Evolutionary conservation across 2,888 invertebrate genomes (phyloP).

Genomic region (Rhagonycha fulva): DNA sequence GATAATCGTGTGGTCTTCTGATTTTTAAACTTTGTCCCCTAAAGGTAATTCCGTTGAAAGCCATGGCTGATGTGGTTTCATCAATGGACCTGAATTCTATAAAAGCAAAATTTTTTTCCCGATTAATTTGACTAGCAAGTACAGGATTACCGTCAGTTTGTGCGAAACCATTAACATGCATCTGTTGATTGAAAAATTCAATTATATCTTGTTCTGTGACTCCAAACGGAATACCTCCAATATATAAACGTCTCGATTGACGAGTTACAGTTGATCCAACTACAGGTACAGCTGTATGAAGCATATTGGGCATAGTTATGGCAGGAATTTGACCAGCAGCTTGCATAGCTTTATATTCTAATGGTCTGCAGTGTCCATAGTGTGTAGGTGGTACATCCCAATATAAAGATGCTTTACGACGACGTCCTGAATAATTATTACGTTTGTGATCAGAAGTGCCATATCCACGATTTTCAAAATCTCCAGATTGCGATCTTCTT

Average conservation of each 20-base stretch:
- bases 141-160: slow-evolving; percentile 98
- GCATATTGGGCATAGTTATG: slow-evolving; percentile 87
- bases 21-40: slow-evolving; percentile 97
- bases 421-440: slow-evolving; percentile 64
- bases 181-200: slow-evolving; percentile 98
- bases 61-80: slow-evolving; percentile 99
- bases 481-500: slow-evolving; percentile 55
- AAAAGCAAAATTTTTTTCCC: slow-evolving; percentile 99
- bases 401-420: slow-evolving; percentile 89
- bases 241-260: slow-evolving; percentile 77
- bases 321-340: slow-evolving; percentile 96
- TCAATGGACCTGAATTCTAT: slow-evolving; percentile 97
- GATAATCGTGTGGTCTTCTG: slow-evolving; percentile 95
- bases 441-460: slow-evolving; percentile 53
- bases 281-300: slow-evolving; percentile 94
- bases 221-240: slow-evolving; percentile 98
- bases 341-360: slow-evolving; percentile 87
- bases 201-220: slow-evolving; percentile 98
- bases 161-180: slow-evolving; percentile 95
- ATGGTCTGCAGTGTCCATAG: slow-evolving; percentile 96
- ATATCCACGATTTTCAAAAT: slow-evolving; percentile 55
- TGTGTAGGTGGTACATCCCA: slow-evolving; percentile 99
- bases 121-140: slow-evolving; percentile 96
- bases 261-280: slow-evolving; percentile 95
- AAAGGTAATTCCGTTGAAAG: slow-evolving; percentile 98